Conservation (phyloP, 2,113 vertebrate species). For the Romanogobio albipinnatus region DNA sequence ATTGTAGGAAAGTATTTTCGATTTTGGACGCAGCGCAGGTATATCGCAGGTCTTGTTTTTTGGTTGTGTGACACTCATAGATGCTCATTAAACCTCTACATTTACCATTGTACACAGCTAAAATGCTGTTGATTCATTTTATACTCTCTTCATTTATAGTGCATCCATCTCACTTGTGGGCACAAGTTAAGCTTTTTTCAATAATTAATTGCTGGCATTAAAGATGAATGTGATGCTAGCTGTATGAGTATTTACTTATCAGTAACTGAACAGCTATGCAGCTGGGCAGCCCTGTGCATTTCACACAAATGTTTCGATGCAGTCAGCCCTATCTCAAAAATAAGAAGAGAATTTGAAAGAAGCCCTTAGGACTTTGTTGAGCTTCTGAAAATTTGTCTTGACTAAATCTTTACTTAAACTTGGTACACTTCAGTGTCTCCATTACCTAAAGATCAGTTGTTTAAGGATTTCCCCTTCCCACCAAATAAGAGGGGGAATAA, state of each 20-base stretch:
- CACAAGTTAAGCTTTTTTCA: slow-evolving; percentile 35
- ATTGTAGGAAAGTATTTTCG: too few species aligned
- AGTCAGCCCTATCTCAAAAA: background rate
- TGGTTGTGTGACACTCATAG: background rate
- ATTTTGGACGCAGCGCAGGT: background rate
- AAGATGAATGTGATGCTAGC: slow-evolving; percentile 50
- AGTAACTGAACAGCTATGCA: slow-evolving; percentile 40
- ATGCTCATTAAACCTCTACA: background rate
- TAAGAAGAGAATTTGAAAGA: background rate
- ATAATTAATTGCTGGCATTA: slow-evolving; percentile 56
- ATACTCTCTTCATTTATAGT: slow-evolving; percentile 14
- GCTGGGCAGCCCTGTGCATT: slow-evolving; percentile 7
- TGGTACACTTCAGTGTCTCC: background rate
- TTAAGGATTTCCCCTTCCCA: slow-evolving; percentile 16
- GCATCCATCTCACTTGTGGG: slow-evolving; percentile 36
- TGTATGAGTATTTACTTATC: slow-evolving; percentile 47
- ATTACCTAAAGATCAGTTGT: background rate
- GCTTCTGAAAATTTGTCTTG: background rate
- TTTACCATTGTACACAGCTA: background rate
- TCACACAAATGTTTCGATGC: slow-evolving; percentile 8
- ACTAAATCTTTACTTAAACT: background rate
- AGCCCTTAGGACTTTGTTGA: background rate
- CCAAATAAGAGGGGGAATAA: slow-evolving; percentile 13
- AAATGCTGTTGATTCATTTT: slow-evolving; percentile 37
- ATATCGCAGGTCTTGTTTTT: background rate